phyloP scores from a whole-genome alignment of 2,113 vertebrate genomes.

The Microtus oregoni region DNA sequence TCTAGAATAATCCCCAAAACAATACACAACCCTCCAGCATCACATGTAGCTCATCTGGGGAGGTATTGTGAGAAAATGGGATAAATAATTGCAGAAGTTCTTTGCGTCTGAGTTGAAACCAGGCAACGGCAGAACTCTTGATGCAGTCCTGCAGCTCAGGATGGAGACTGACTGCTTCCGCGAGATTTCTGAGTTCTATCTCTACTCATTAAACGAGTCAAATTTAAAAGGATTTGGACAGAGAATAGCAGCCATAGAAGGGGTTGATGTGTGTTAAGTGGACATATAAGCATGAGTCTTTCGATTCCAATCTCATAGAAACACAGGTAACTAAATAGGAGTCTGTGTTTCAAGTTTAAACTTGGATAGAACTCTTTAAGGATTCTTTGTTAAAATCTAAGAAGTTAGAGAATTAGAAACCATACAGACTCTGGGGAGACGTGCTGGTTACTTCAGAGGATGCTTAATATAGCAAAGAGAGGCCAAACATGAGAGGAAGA shows the following conservation, averaged over 20 bases:
- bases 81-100: background rate
- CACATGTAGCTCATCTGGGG: background rate
- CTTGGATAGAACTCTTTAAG: background rate
- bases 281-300: background rate
- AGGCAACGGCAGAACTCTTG: background rate
- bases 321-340: background rate
- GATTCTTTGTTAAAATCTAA: background rate
- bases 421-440: too few species aligned
- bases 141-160: background rate
- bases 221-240: background rate
- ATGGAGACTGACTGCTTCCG: background rate
- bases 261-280: background rate
- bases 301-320: background rate
- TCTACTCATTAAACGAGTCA: background rate
- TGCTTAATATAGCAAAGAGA: background rate
- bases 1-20: background rate
- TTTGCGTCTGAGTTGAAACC: background rate
- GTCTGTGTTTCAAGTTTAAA: background rate
- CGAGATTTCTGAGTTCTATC: background rate
- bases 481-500: background rate
- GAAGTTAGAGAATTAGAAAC: background rate
- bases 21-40: background rate
- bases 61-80: background rate
- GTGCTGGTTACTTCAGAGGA: background rate
- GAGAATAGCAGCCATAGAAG: background rate